Conservation (phyloP, 2,113 vertebrate genomes). For the Nanorana parkeri region DNA sequence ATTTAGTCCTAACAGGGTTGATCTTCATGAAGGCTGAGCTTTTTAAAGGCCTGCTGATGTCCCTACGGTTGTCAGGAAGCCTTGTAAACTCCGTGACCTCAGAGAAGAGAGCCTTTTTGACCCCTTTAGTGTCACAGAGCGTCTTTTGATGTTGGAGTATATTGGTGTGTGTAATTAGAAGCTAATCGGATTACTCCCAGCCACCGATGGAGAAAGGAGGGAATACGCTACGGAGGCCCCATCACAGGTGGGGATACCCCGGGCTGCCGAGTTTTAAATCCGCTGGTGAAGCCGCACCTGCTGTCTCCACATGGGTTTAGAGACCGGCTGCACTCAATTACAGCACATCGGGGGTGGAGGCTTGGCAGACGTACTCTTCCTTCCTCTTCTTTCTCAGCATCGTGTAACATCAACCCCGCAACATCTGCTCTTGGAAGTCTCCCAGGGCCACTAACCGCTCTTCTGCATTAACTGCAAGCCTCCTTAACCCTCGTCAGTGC, state of each 20-base stretch:
- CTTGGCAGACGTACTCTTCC: slow-evolving; percentile 40
- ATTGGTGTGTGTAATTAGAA: slow-evolving; percentile 20
- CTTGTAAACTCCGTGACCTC: background rate
- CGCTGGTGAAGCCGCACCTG: slow-evolving; percentile 66
- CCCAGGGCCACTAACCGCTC: slow-evolving; percentile 62
- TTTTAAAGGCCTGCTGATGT: background rate
- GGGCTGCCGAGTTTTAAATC: slow-evolving; percentile 47
- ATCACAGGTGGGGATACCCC: slow-evolving; percentile 11
- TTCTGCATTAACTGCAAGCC: slow-evolving; percentile 41
- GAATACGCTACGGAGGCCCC: background rate
- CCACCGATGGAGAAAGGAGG: background rate
- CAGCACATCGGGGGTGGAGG: slow-evolving; percentile 62
- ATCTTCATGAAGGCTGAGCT: background rate
- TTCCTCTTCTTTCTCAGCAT: slow-evolving; percentile 55
- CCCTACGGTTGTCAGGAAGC: background rate
- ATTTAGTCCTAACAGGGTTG: background rate
- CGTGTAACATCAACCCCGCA: slow-evolving; percentile 53
- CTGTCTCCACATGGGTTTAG: slow-evolving; percentile 49
- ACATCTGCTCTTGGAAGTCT: slow-evolving; percentile 55
- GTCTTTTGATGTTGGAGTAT: background rate
- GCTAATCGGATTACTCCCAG: slow-evolving; percentile 31
- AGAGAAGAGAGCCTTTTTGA: background rate
- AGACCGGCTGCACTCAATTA: slow-evolving; percentile 62
- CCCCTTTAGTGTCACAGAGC: background rate
- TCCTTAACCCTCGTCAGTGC: slow-evolving; percentile 18